Evolutionary conservation across 2,797 vertebrate genomes (phyloP).

Genomic region (Danio albolineatus): DNA sequence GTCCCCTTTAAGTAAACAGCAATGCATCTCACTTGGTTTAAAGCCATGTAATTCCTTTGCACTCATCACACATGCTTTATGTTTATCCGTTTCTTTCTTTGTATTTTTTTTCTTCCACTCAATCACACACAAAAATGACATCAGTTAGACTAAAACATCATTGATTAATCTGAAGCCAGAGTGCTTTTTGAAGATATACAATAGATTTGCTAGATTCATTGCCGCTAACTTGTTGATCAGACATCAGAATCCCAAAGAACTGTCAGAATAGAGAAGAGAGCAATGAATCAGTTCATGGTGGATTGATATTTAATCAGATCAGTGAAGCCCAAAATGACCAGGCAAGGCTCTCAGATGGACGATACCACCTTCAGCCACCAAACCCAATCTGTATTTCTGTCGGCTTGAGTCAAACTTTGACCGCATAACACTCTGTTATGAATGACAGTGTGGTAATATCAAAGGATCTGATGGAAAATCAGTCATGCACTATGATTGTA

Average conservation of each 20-base stretch:
- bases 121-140: slow-evolving; percentile 1
- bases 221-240: slow-evolving; percentile 32
- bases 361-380: not conserved
- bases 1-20: not conserved
- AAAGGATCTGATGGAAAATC: slow-evolving; percentile 11
- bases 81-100: not conserved
- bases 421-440: slow-evolving; percentile 9
- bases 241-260: slow-evolving; percentile 16
- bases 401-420: slow-evolving; percentile 3
- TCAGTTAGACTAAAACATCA: slow-evolving; percentile 44
- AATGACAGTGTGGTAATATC: slow-evolving; percentile 24
- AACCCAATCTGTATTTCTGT: slow-evolving; percentile 35
- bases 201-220: slow-evolving; percentile 43
- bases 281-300: slow-evolving; percentile 17
- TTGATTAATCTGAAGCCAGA: slow-evolving; percentile 46
- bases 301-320: slow-evolving; percentile 17
- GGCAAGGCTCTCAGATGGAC: not conserved
- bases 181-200: slow-evolving; percentile 32
- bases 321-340: slow-evolving; percentile 4
- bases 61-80: not conserved
- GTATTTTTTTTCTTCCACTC: slow-evolving; percentile 19
- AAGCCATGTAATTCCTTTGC: not conserved
- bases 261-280: slow-evolving; percentile 21
- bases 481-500: slow-evolving; percentile 8
- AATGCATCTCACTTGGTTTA: not conserved